Evolutionary conservation across 2,888 invertebrate species (phyloP).

Genomic region (Eupeodes latifasciatus): DNA sequence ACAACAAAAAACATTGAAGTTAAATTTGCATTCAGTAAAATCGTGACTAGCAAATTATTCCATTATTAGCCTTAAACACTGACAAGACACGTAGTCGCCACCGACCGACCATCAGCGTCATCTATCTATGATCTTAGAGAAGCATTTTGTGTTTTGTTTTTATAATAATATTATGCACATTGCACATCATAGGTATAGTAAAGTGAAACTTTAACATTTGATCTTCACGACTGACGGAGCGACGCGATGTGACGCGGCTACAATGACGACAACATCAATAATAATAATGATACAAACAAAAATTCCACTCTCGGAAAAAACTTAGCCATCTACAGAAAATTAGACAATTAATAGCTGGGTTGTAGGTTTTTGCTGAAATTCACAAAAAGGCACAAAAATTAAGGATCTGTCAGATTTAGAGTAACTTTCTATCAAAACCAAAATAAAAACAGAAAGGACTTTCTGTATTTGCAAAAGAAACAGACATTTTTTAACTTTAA

Average conservation of each 20-base stretch:
- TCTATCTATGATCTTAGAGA: slow-evolving; percentile 21
- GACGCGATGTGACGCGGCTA: neutral
- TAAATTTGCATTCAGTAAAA: slow-evolving; percentile 49
- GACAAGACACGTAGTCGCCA: slow-evolving; percentile 66
- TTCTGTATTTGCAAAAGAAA: no score
- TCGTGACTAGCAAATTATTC: slow-evolving; percentile 64
- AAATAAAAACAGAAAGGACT: no score
- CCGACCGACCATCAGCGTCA: slow-evolving; percentile 25
- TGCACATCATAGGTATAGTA: neutral
- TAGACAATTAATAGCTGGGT: neutral
- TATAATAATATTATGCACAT: neutral
- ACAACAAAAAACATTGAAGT: neutral
- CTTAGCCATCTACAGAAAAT: neutral
- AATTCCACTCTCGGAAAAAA: slow-evolving; percentile 12
- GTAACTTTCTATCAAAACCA: no score
- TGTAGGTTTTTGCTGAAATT: no score
- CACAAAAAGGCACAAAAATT: no score
- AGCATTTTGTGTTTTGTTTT: neutral
- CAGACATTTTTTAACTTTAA: no score
- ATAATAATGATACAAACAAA: neutral
- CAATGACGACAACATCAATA: slow-evolving; percentile 44
- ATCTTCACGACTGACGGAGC: slow-evolving; percentile 44
- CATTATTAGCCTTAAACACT: slow-evolving; percentile 45
- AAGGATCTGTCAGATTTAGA: no score
- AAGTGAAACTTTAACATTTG: slow-evolving; percentile 66